Base-by-base conservation (phyloP, 2,113 vertebrate species). In the Hippocampus zosterae region DNA sequence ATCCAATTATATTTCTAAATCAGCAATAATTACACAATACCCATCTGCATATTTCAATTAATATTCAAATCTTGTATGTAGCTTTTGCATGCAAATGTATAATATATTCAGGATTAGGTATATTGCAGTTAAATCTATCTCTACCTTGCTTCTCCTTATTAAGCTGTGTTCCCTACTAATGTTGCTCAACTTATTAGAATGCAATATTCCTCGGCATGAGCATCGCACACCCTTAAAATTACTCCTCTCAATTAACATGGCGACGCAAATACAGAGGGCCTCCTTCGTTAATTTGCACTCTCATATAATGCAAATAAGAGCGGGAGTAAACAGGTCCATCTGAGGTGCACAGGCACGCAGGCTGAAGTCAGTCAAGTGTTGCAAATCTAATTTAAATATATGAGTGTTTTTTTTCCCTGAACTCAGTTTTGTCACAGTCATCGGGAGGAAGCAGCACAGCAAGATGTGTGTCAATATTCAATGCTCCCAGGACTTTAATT, bases 301-400 rank as follows among this genome's bases (percentile, higher is more conserved):
- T 78, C 85, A 81, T 76, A 68, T 85, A 89, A 87, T 88, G 85
- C 85, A 86, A 87, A 87, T 78, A 84, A 86, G 87, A 75, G 42
- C 62, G 75, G 71, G 79, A 81, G 88, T 91, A 92, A 91, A 92
- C 87, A 91, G 87, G 87, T 88, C 87, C 69, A 73, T 72, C 87
- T 81, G 84, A 89, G 87, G 85, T 70, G 44, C 77, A 73, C 75
- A 33, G 76, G 73, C 78, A 40, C 37, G 65, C 72, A n/a, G 63
- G 73, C 33, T 42, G 25, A 46, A 91, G 65, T 83, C 90, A 92
- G 80, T 93, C 86, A 89, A 92, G 91, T 92, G 91, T 92, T 91
- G 85, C 91, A 91, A 90, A 92, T 90, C 91, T 90, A 90, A 92
- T 92, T 93, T 93, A 91, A 93, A 92, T 93, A 92, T 90, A 92